Conservation (phyloP, 1,140 invertebrate species). For the Pachypsylla venusta region DNA sequence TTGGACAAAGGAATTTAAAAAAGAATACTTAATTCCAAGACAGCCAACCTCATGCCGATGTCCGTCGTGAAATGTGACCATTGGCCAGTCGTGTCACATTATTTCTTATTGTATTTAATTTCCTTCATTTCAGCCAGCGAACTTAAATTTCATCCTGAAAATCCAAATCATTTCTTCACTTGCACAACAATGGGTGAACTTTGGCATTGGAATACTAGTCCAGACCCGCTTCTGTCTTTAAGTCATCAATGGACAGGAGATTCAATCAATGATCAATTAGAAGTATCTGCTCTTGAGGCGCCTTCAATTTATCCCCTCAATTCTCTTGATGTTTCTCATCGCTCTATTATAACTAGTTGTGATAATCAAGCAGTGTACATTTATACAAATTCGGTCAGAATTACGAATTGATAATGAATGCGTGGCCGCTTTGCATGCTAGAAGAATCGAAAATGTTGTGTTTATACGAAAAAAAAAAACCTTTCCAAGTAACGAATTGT, state of each 20-base stretch:
- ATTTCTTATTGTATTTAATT: too few relatives aligned
- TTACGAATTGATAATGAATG: too few relatives aligned
- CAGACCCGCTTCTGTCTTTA: background rate
- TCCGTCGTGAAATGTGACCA: too few relatives aligned
- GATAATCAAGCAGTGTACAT: background rate
- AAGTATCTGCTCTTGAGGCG: background rate
- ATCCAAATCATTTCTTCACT: constrained; percentile 3
- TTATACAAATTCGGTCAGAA: background rate
- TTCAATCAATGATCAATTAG: background rate
- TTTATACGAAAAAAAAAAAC: too few relatives aligned
- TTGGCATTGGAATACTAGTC: background rate
- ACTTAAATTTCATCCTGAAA: constrained; percentile 4
- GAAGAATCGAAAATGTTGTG: too few relatives aligned
- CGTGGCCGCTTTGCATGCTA: too few relatives aligned
- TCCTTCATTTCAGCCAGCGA: background rate
- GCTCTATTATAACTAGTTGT: background rate
- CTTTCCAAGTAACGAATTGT: too few relatives aligned
- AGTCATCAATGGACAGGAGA: background rate
- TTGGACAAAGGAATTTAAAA: too few relatives aligned
- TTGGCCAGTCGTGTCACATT: too few relatives aligned
- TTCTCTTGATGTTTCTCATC: background rate
- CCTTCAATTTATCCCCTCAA: background rate
- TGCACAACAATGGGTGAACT: background rate
- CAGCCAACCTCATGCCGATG: too few relatives aligned
- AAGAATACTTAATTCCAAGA: too few relatives aligned